Evolutionary conservation across 2,113 vertebrate species (phyloP), one percentile per base, ranked within the genome.

Genomic region (Sula dactylatra): DNA sequence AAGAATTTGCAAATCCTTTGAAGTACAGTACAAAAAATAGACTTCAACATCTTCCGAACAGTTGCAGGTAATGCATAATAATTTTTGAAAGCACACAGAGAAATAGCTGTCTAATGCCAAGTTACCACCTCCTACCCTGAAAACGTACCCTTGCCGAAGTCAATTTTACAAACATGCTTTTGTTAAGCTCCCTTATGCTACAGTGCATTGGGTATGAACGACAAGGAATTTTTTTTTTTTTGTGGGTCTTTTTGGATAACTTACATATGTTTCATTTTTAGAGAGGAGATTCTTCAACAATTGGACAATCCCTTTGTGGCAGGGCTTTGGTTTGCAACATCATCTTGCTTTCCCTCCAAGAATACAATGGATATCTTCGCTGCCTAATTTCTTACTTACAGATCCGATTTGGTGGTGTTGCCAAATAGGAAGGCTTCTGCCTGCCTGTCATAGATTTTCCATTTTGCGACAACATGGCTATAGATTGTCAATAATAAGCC

Each of bases 1-100:
- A 97, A 96, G 88, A 97, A 97, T 96, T 90, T 66, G 54, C 42
- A 93, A 88, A 86, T 90, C 91, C 93, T 97, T 95, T 94, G 94
- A 98, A 96, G 83, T 94, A 91, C 13, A 36, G 58, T 16, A 55
- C 49, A 77, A 84, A 93, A 97, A 97, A 82, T 19, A 25, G 26
- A 52, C 18, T 90, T 69, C 31, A 92, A 88, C 70, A 72, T 84
- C 94, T 85, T 90, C 45, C 38, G n/a, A 77, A 70, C 45, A 82
- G 89, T 95, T 74, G 67, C 93, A 94, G 86, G 89, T 93, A 93
- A 71, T 5, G 21, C 5, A 4, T 62, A 95, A 74, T 80, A 49
- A 67, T 71, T 94, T 94, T n/a, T 91, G 71, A 92, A 97, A 96
- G 78, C 61, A 16, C 13, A 27, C 26, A 67, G 80, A 87, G 92